Evolutionary conservation across 2,888 invertebrate species (phyloP).

Genomic region (Lithophane ornitopus): DNA sequence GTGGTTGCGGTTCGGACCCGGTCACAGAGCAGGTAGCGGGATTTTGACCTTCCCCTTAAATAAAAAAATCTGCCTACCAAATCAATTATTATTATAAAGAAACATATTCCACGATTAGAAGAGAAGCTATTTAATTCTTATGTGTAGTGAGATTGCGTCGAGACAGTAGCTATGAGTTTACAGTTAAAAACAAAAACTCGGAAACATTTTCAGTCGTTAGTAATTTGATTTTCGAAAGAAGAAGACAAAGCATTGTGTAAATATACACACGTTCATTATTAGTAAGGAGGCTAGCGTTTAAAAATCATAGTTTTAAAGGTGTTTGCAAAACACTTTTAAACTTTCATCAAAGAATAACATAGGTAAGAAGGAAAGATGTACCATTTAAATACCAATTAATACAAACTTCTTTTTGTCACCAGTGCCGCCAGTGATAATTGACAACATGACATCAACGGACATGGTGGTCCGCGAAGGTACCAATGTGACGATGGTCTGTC

Average conservation of each 20-base stretch:
- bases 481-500: conserved; percentile 96
- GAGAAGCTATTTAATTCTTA: background rate
- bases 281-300: too few relatives aligned
- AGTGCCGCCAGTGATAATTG: conserved; percentile 98
- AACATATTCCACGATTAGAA: conserved; percentile 26
- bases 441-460: conserved; percentile 97
- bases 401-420: conserved; percentile 63
- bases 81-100: conserved; percentile 47
- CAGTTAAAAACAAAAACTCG: background rate
- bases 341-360: background rate
- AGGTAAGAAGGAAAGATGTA: background rate
- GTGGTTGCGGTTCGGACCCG: conserved; percentile 64
- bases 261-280: too few relatives aligned
- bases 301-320: background rate
- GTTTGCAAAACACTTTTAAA: background rate
- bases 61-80: conserved; percentile 48
- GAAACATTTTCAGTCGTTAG: too few relatives aligned
- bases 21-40: conserved; percentile 53
- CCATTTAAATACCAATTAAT: background rate
- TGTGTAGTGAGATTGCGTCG: background rate
- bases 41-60: conserved; percentile 45
- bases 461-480: conserved; percentile 97
- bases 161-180: background rate
- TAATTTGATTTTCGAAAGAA: too few relatives aligned
- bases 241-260: too few relatives aligned